Conservation (phyloP, 1,140 invertebrate genomes). For the Bombus sibiricus region DNA sequence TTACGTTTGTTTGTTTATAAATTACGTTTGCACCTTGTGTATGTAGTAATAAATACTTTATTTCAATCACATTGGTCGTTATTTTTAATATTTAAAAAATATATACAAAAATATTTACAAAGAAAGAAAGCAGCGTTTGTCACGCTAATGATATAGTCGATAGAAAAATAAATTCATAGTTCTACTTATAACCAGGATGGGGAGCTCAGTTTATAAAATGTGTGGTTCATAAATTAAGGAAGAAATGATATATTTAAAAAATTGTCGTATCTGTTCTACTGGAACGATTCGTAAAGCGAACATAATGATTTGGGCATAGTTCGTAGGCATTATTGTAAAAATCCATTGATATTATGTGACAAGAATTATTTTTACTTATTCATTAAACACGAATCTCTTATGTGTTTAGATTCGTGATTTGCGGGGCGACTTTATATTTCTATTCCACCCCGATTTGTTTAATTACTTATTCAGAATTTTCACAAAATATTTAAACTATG, state of each 20-base stretch:
- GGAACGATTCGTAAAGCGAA: not conserved
- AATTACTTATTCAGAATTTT: not conserved
- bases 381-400: not conserved
- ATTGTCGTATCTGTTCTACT: not conserved
- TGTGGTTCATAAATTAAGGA: constrained; percentile 26
- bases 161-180: constrained; percentile 59
- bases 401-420: not conserved
- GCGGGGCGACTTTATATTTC: not conserved
- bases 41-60: constrained; percentile 68
- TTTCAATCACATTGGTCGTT: constrained; percentile 66
- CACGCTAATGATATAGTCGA: constrained; percentile 24
- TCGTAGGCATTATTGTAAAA: not conserved
- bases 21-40: constrained; percentile 3
- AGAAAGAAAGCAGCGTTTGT: constrained; percentile 54
- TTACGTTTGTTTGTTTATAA: constrained; percentile 6
- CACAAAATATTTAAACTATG: not conserved
- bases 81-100: constrained; percentile 67
- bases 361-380: not conserved
- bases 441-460: not conserved
- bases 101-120: constrained; percentile 70
- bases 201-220: constrained; percentile 14
- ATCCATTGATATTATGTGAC: not conserved
- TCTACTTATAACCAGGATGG: constrained; percentile 19
- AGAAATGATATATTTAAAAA: not conserved
- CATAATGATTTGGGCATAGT: not conserved